These are phyloP conservation scores for Casuarius casuarius DNA, from an alignment of 2,113 vertebrate species.

Conservation along the genomic window DNA sequence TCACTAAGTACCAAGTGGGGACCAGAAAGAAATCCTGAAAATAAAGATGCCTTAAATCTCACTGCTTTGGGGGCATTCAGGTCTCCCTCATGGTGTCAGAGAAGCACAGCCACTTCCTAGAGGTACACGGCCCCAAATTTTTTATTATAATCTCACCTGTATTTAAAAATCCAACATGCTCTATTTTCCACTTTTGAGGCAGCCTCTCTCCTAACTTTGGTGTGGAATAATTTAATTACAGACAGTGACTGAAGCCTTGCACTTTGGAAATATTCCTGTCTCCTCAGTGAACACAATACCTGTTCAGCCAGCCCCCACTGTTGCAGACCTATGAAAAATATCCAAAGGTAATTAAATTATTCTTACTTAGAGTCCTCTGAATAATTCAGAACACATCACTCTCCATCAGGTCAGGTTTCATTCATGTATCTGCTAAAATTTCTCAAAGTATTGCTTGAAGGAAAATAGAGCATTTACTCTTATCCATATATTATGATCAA, in stretches of 20 bases:
- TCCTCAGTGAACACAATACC: not conserved
- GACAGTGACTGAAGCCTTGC: not conserved
- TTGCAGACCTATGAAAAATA: not conserved
- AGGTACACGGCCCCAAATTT: not conserved
- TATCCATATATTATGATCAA: not conserved
- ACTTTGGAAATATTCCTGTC: not conserved
- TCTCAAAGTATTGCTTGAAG: not conserved
- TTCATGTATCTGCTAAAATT: not conserved
- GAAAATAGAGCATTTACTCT: not conserved
- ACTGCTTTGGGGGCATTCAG: not conserved
- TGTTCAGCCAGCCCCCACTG: not conserved
- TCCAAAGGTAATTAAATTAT: slow-evolving; percentile 2
- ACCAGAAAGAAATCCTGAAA: not conserved
- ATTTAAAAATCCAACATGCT: not conserved
- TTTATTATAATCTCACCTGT: not conserved
- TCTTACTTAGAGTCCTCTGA: not conserved
- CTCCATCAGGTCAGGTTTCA: not conserved
- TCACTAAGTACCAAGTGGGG: not conserved
- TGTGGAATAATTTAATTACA: not conserved
- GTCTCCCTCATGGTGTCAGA: too few species aligned
- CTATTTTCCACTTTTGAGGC: not conserved
- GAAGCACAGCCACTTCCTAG: not conserved
- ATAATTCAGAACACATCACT: not conserved
- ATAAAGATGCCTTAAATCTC: not conserved
- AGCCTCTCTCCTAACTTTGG: not conserved